Conservation (phyloP, 2,888 invertebrate genomes). For the Quadroppia sp. region DNA sequence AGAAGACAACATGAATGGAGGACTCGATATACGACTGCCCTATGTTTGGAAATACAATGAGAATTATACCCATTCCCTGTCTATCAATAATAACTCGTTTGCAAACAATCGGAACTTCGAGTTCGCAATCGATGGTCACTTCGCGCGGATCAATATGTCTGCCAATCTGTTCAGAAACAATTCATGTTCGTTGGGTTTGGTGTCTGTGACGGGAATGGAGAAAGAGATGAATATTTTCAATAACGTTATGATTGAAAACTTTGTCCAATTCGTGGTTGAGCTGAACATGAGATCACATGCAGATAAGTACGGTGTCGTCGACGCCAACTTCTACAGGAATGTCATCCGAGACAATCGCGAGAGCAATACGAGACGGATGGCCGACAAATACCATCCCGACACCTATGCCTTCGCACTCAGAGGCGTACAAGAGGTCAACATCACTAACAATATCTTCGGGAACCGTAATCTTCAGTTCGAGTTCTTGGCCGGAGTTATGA, state of each 20-base stretch:
- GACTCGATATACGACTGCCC: constrained; percentile 81
- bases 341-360: constrained; percentile 68
- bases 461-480: constrained; percentile 74
- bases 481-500: constrained; percentile 76
- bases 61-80: constrained; percentile 86
- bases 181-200: constrained; percentile 70
- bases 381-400: constrained; percentile 56
- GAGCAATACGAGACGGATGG: constrained; percentile 46
- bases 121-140: constrained; percentile 85
- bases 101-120: constrained; percentile 74
- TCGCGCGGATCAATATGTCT: constrained; percentile 79
- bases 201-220: constrained; percentile 89
- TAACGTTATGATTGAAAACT: constrained; percentile 74
- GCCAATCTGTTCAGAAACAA: constrained; percentile 80
- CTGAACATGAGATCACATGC: constrained; percentile 86
- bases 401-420: constrained; percentile 84
- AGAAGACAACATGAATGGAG: constrained; percentile 77
- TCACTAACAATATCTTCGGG: constrained; percentile 81
- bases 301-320: constrained; percentile 69
- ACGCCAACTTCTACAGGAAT: constrained; percentile 73
- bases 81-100: constrained; percentile 81
- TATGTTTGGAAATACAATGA: constrained; percentile 94
- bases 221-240: constrained; percentile 79
- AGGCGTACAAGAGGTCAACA: constrained; percentile 87
- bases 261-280: constrained; percentile 75